Conservation (phyloP, 2,888 invertebrate genomes). For the Callimorpha dominula region DNA sequence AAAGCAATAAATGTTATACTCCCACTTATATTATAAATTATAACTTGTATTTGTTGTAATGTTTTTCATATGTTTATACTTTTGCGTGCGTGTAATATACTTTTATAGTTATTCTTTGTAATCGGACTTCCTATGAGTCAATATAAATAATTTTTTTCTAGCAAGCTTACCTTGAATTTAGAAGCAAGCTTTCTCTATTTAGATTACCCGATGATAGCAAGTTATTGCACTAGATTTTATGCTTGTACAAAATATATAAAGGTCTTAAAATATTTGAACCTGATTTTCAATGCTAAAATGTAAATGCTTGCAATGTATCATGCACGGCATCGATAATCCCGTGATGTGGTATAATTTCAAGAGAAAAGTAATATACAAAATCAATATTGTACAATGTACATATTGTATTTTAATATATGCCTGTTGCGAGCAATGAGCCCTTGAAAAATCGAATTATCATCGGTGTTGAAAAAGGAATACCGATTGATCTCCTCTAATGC, state of each 20-base stretch:
- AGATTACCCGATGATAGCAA: no score
- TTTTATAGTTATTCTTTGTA: no score
- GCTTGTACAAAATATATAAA: no score
- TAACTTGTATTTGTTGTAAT: constrained; percentile 15
- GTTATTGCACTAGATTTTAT: no score
- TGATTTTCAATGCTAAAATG: no score
- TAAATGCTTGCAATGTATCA: no score
- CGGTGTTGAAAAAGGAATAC: not conserved
- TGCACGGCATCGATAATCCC: not conserved
- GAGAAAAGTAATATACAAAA: not conserved
- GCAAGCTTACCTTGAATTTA: no score
- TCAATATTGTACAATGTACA: no score
- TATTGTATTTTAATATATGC: not conserved
- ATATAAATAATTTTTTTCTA: no score
- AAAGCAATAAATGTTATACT: constrained; percentile 20
- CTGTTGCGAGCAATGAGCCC: not conserved
- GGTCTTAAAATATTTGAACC: no score
- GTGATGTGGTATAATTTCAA: not conserved
- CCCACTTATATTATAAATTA: constrained; percentile 16
- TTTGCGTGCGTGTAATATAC: not conserved
- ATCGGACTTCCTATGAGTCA: no score
- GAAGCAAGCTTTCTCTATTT: no score
- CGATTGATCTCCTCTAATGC: not conserved
- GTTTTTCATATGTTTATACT: constrained; percentile 7
- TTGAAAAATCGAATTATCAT: not conserved